phyloP scores from a whole-genome alignment of 2,113 vertebrate species.

The Myotis lucifugus region DNA sequence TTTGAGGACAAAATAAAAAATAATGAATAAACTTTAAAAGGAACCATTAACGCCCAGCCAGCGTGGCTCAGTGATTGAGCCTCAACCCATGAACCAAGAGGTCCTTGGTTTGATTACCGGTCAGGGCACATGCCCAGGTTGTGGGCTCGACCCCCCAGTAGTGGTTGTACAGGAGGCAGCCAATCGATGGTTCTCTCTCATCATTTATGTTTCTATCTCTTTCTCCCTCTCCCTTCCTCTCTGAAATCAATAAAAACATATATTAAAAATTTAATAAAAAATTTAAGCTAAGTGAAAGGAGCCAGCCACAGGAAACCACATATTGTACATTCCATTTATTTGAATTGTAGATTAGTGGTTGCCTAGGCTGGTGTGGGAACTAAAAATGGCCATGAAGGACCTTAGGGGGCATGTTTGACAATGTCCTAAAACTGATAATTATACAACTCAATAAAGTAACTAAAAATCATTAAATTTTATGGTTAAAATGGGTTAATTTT shows the following conservation, averaged over 20 bases:
- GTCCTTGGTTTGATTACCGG: no score
- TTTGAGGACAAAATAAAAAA: constrained; percentile 31
- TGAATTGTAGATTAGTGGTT: not conserved
- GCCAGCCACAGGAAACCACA: not conserved
- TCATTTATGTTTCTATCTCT: no score
- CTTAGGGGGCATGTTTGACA: not conserved
- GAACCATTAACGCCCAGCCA: not conserved
- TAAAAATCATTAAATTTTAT: constrained; percentile 26
- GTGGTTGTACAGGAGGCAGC: no score
- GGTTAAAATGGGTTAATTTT: not conserved
- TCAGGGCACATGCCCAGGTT: no score
- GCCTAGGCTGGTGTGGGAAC: not conserved
- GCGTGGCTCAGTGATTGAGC: no score
- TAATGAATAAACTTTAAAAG: constrained; percentile 17
- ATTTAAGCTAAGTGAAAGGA: not conserved
- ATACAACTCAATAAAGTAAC: not conserved
- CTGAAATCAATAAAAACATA: no score
- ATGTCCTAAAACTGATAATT: not conserved
- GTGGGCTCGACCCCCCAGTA: no score
- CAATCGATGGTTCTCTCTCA: no score
- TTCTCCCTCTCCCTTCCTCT: no score
- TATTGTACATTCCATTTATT: not conserved
- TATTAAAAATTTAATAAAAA: no score
- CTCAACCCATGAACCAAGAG: no score
- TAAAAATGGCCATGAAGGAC: not conserved